phyloP scores from a whole-genome alignment of 2,888 invertebrate genomes.

The Drosophila mimetica region DNA sequence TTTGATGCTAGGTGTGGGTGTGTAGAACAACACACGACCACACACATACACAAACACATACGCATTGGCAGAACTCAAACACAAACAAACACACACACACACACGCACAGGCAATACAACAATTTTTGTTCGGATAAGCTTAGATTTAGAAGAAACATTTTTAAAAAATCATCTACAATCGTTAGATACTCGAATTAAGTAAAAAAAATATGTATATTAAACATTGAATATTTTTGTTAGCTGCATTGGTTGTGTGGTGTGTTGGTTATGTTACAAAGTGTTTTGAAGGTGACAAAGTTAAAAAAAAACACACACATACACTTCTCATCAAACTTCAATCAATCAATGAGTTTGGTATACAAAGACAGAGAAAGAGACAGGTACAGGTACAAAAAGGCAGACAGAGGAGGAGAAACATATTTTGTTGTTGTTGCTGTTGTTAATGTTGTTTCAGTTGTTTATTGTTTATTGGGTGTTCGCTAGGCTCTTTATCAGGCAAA shows the following conservation, averaged over 20 bases:
- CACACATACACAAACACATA: constrained; percentile 39
- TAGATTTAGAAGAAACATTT: constrained; percentile 31
- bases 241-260: constrained; percentile 12
- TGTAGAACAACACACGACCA: constrained; percentile 31
- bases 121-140: constrained; percentile 2
- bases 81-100: constrained; percentile 38
- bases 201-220: constrained; percentile 6
- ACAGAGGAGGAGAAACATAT: constrained; percentile 42
- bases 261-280: constrained; percentile 17
- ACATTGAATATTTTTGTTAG: constrained; percentile 19
- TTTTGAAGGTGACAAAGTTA: constrained; percentile 13
- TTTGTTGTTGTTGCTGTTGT: constrained; percentile 37
- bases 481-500: constrained; percentile 38
- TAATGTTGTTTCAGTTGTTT: constrained; percentile 19
- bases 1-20: constrained; percentile 31
- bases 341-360: constrained; percentile 29
- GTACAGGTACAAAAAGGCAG: constrained; percentile 11
- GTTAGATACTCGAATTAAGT: constrained; percentile 27
- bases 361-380: constrained; percentile 30
- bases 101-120: constrained; percentile 38
- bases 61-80: constrained; percentile 38
- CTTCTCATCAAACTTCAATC: constrained; percentile 4
- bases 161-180: constrained; percentile 30
- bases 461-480: constrained; percentile 38
- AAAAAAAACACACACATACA: constrained; percentile 27